Base-by-base conservation (phyloP, 2,113 vertebrate genomes). In the Pithys albifrons region DNA sequence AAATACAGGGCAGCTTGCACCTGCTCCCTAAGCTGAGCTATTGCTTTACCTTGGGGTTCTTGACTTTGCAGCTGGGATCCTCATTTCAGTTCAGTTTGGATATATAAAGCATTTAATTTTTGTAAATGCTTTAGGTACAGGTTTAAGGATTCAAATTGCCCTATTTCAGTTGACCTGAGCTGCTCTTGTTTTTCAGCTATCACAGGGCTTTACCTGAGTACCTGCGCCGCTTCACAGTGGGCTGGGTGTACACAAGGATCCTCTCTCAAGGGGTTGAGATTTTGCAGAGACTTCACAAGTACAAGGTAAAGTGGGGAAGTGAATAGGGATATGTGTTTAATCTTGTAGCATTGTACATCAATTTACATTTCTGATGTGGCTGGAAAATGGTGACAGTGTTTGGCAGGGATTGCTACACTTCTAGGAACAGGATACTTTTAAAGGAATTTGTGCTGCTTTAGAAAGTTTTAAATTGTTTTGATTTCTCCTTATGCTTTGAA, bases 191-290 rank as follows among this genome's bases (percentile, higher is more conserved):
- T 89, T 95, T n/a, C 55, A 99, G 99, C 75, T 96, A 95, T 95
- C 98, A 99, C 43, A 97, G 97, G 73, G 71, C 87, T 62, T 96
- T 99, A 48, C 99, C 99, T 0, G 97, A 98, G 59, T 99, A 98
- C 62, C 97, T 99, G 94, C 98, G 99, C 10, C 98, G 97, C 91
- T 99, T 99, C 95, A 99, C 99, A 0, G 97, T 98, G 23, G 99
- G 99, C 33, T 99, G 99, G 99, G 96, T 99, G 43, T 99, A 99
- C 71, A 99, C 98, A 4, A 98, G 98, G 43, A 98, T 99, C 69
- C 96, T 98, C 85, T 99, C 98, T 55, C 98, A 98, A 51, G 98
- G 98, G 15, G 99, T 99, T 77, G 99, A 99, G 97, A 98, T 99
- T 79, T 71, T 99, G 87, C 99, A 99, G 97, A 98, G 99, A 57